Conservation (phyloP, 92 coral and sea anemone species). For the Pocillopora meandrina region DNA sequence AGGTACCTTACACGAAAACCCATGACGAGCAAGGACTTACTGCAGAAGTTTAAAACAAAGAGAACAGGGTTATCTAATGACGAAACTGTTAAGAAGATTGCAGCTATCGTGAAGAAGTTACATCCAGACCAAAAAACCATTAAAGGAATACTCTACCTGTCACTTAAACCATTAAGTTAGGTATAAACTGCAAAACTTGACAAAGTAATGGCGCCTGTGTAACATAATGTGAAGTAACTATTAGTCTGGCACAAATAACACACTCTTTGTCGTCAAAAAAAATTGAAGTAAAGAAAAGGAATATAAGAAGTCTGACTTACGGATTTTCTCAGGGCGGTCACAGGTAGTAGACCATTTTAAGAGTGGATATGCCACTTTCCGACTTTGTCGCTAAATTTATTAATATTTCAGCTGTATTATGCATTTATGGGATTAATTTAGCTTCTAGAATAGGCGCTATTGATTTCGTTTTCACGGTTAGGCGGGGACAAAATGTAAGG, state of each 20-base stretch:
- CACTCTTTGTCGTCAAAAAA: not conserved
- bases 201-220: not conserved
- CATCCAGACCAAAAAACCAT: slow-evolving; percentile 90
- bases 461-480: too few species aligned
- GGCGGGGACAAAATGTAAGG: too few species aligned
- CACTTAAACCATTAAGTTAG: slow-evolving; percentile 57
- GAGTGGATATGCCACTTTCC: too few species aligned
- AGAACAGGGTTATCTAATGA: slow-evolving; percentile 93
- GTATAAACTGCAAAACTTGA: not conserved
- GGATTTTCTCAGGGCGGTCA: too few species aligned
- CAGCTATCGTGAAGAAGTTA: slow-evolving; percentile 80
- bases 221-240: not conserved
- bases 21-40: slow-evolving; percentile 97
- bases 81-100: slow-evolving; percentile 93
- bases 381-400: too few species aligned
- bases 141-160: slow-evolving; percentile 87
- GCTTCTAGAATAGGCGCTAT: too few species aligned
- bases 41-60: slow-evolving; percentile 93
- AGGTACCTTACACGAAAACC: slow-evolving; percentile 96
- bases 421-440: too few species aligned
- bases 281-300: not conserved
- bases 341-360: too few species aligned
- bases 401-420: too few species aligned
- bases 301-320: too few species aligned
- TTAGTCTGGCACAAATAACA: not conserved